Evolutionary conservation across 92 coral and sea anemone genomes (phyloP).

Genomic region (Siderastrea siderea): DNA sequence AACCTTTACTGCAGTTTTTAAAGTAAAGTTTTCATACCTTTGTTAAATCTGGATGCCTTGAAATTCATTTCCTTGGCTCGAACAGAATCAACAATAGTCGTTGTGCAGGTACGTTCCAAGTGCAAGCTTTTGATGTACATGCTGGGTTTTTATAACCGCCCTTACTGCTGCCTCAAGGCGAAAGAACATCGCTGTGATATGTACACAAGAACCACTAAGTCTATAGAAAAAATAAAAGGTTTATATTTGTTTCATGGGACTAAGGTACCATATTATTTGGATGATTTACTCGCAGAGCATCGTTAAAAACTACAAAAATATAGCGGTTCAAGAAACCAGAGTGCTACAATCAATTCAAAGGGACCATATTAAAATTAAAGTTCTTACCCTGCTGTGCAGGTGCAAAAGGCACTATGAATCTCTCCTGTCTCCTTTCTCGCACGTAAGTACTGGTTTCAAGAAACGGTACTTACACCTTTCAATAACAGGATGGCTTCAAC

Average conservation of each 20-base stretch:
- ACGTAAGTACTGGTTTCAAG: conserved; percentile 42
- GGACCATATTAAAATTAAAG: background rate
- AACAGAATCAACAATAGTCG: conserved; percentile 47
- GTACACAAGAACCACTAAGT: conserved; percentile 53
- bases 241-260: background rate
- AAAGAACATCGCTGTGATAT: conserved; percentile 54
- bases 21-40: conserved; percentile 16
- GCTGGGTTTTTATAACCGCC: conserved; percentile 18
- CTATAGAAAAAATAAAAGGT: conserved; percentile 1
- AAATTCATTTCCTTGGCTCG: conserved; percentile 43
- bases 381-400: conserved; percentile 54
- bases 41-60: conserved; percentile 33
- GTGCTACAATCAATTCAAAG: too few species aligned
- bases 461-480: conserved; percentile 42
- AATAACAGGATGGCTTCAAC: conserved; percentile 39
- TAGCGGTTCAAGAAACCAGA: too few species aligned
- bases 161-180: conserved; percentile 51
- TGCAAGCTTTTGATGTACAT: conserved; percentile 58
- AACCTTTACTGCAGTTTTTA: background rate
- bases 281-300: too few species aligned
- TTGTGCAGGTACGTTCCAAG: conserved; percentile 56
- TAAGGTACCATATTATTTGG: too few species aligned
- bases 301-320: too few species aligned
- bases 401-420: conserved; percentile 47
- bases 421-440: conserved; percentile 34